Evolutionary conservation across 2,113 vertebrate genomes (phyloP).

Genomic region (Sminthopsis crassicaudata): DNA sequence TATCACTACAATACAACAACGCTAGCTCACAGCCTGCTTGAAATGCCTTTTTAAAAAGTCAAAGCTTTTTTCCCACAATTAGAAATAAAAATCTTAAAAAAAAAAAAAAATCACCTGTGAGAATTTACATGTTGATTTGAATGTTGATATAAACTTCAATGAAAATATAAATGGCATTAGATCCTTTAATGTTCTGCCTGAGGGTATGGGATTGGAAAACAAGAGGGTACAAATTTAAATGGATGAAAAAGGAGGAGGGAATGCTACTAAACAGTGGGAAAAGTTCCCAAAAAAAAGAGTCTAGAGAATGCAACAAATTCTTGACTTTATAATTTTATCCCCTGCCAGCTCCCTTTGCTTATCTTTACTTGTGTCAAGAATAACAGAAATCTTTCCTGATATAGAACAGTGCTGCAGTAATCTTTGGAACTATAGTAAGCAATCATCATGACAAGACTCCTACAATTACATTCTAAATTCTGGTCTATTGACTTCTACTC

Average conservation of each 20-base stretch:
- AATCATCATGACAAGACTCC: not conserved
- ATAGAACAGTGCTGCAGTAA: not conserved
- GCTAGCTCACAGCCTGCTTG: not conserved
- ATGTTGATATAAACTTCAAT: not conserved
- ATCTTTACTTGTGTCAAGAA: not conserved
- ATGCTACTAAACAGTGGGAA: not conserved
- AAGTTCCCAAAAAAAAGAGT: not conserved
- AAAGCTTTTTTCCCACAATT: not conserved
- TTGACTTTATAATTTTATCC: not conserved
- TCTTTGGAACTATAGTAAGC: not conserved
- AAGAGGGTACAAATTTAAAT: not conserved
- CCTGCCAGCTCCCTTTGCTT: not conserved
- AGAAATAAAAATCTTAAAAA: not conserved
- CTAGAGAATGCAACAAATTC: not conserved
- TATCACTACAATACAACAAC: not conserved
- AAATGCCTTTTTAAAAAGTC: not conserved
- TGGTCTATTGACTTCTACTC: not conserved
- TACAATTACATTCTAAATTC: not conserved
- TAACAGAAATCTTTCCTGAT: not conserved
- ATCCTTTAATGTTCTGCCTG: not conserved
- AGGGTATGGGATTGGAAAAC: not conserved
- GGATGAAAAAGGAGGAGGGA: not conserved
- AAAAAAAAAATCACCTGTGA: not conserved
- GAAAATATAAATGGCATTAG: not conserved
- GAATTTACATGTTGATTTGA: not conserved